A percentile compares a stretch with the other conserved stretches of the same genome.
These are phyloP conservation scores for Mellivora capensis DNA, from an alignment of 2,113 vertebrate species.

Conservation along the genomic window DNA sequence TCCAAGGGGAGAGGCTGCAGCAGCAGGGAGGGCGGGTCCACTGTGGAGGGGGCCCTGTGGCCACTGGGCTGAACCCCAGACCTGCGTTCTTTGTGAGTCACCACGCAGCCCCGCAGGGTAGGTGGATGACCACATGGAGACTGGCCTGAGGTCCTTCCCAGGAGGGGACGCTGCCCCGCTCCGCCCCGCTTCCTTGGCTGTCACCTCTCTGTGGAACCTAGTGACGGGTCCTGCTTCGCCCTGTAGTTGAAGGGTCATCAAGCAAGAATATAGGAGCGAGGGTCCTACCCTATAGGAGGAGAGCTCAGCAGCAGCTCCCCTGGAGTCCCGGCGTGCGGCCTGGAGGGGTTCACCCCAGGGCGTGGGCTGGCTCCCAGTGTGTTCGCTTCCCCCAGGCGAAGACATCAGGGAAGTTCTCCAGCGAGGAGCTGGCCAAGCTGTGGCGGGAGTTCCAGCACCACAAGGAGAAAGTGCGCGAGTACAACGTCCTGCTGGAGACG, in stretches of 20 bases:
- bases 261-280: background rate
- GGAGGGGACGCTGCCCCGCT: background rate
- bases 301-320: no score
- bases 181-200: rapidly evolving
- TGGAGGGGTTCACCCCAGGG: background rate
- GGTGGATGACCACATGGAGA: background rate
- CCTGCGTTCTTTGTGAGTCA: rapidly evolving
- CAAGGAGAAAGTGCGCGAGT: conserved; percentile 92
- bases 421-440: conserved; percentile 90
- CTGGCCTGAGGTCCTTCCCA: background rate
- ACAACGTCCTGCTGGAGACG: conserved; percentile 91
- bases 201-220: background rate
- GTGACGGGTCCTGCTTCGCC: background rate
- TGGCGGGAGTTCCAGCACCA: conserved; percentile 95
- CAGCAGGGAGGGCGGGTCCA: rapidly evolving
- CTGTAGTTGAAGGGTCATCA: background rate
- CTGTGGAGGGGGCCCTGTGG: background rate
- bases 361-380: rapidly evolving
- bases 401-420: conserved; percentile 93
- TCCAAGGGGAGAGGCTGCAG: rapidly evolving
- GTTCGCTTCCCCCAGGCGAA: conserved; percentile 84
- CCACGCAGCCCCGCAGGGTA: rapidly evolving
- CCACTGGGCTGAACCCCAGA: background rate
- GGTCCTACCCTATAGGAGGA: background rate
- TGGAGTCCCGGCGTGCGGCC: background rate